These are phyloP conservation scores for Barbus barbus DNA, from an alignment of 2,113 vertebrate genomes.

Conservation along the genomic window DNA sequence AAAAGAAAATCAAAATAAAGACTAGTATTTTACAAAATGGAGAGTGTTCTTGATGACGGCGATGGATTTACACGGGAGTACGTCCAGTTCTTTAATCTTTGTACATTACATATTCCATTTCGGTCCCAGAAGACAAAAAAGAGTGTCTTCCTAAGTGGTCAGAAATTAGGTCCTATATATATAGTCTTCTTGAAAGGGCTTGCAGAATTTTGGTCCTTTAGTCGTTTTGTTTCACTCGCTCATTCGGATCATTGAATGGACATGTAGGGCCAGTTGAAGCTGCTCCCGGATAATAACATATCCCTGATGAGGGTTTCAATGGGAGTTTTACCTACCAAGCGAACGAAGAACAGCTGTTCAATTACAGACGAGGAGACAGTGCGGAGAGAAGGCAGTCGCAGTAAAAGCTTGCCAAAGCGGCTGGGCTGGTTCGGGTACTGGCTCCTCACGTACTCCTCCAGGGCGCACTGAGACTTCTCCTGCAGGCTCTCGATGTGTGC, in stretches of 20 bases:
- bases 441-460: conserved; percentile 97
- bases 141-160: conserved; percentile 76
- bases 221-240: conserved; percentile 74
- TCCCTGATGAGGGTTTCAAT: conserved; percentile 99
- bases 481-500: conserved; percentile 98
- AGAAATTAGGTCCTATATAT: conserved; percentile 79
- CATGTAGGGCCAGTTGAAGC: conserved; percentile 99
- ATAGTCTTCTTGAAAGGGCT: conserved; percentile 79
- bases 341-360: conserved; percentile 99
- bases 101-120: conserved; percentile 97
- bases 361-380: conserved; percentile 97
- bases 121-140: conserved; percentile 82
- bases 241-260: conserved; percentile 97
- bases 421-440: conserved; percentile 98
- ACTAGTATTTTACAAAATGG: conserved; percentile 99
- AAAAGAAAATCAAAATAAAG: conserved; percentile 96
- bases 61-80: conserved; percentile 89
- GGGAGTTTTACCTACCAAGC: conserved; percentile 99
- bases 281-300: conserved; percentile 99
- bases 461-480: conserved; percentile 96
- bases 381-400: conserved; percentile 93
- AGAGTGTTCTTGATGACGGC: conserved; percentile 89
- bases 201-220: conserved; percentile 78
- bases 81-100: conserved; percentile 92
- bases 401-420: conserved; percentile 97